phyloP scores from a whole-genome alignment of 1,140 invertebrate species.

The Bradysia coprophila region DNA sequence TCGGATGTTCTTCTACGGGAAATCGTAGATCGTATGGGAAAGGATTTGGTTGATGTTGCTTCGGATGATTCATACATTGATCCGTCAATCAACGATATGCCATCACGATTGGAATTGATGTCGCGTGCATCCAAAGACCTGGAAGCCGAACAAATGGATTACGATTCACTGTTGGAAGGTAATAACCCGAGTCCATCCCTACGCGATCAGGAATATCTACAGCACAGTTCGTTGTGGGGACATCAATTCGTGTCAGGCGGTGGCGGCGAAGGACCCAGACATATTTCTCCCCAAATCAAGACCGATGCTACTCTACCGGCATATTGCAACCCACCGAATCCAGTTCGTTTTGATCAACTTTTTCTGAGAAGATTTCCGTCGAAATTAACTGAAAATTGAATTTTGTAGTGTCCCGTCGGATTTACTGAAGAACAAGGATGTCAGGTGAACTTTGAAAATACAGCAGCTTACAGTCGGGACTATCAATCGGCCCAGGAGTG shows the following conservation, averaged over 20 bases:
- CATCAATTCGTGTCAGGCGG: conserved; percentile 64
- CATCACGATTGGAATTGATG: conserved; percentile 3
- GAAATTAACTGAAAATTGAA: no score
- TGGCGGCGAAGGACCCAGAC: conserved; percentile 42
- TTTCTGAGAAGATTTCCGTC: no score
- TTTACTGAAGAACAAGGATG: conserved; percentile 77
- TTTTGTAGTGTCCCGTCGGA: conserved; percentile 84
- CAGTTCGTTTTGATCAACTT: no score
- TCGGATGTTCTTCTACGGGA: conserved; percentile 28
- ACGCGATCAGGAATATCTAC: conserved; percentile 76
- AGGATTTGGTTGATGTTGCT: conserved; percentile 23
- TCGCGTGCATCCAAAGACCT: conserved; percentile 4
- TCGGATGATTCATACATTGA: conserved; percentile 28
- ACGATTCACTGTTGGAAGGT: conserved; percentile 32
- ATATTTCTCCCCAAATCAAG: conserved; percentile 61
- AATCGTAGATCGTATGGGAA: conserved; percentile 31
- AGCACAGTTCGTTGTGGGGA: conserved; percentile 74
- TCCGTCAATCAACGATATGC: conserved; percentile 2
- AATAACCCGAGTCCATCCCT: conserved; percentile 44
- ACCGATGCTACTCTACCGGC: conserved; percentile 83
- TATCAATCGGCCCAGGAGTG: conserved; percentile 89
- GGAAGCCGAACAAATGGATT: conserved; percentile 5
- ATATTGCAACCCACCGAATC: conserved; percentile 98
- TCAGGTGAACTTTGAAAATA: conserved; percentile 83
- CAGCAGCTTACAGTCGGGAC: conserved; percentile 83